Evolutionary conservation across 2,113 vertebrate species (phyloP), one percentile per base, ranked within the genome.

Genomic region (Platichthys flesus): DNA sequence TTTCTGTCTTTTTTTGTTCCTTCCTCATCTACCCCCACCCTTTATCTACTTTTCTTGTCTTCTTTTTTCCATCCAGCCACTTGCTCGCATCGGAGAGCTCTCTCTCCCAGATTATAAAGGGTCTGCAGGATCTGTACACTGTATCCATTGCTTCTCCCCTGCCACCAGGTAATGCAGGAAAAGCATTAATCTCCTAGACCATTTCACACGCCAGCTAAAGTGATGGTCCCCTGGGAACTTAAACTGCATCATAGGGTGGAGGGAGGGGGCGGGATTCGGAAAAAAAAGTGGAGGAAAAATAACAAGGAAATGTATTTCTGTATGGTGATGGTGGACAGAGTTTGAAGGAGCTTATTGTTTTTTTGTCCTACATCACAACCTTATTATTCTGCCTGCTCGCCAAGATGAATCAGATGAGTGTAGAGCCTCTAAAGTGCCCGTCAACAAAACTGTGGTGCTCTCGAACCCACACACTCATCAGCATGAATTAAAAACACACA

Each of bases 161-260:
- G 78, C 84, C 82, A 81, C 67, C 83, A 87, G 79, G 83, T 91
- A 93, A 93, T 90, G 89, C 89, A 85, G 90, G 81, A 86, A 87
- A 88, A 87, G 86, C 86, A 92, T 93, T 88, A 64, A 89, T 92
- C 91, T 92, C 86, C 72, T 18, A 65, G 84, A 76, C 85, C 84
- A 84, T 91, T 91, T 88, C 90, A 88, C 81, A 88, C 74, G 69
- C 80, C 87, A 81, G 82, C 76, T 92, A 81, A 91, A 93, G 89
- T 90, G 78, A 91, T 89, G 84, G 67, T 89, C 89, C 77, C 78
- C 70, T 3, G 83, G 88, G 83, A 90, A 85, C 88, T 88, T 90
- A 88, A 90, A 90, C 89, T 81, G 89, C 84, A 83, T 89, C 84
- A 76, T 35, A 55, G 68, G 59, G 70, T 13, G 68, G 66, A 61